Conservation (phyloP, 1,140 invertebrate species). For the Steinernema feltiae region DNA sequence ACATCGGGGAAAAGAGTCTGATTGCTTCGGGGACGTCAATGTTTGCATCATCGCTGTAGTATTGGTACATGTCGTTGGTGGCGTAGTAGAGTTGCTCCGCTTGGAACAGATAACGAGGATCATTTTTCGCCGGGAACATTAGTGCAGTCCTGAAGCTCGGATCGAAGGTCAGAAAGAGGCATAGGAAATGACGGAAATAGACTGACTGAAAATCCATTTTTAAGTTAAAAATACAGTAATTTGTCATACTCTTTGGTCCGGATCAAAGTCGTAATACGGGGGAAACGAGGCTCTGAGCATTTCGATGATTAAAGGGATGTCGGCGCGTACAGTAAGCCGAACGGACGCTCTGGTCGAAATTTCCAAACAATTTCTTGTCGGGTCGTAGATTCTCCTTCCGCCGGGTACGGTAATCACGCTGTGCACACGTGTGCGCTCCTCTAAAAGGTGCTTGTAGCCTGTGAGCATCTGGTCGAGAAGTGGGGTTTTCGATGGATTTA, state of each 20-base stretch:
- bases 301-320: neutral
- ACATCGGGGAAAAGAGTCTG: conserved; percentile 3
- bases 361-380: neutral
- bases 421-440: neutral
- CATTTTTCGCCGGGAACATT: neutral
- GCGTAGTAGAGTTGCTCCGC: neutral
- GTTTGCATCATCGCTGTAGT: neutral
- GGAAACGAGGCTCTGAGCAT: neutral
- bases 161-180: neutral
- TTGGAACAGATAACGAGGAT: neutral
- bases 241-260: neutral
- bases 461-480: neutral
- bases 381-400: neutral
- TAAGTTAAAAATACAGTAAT: neutral
- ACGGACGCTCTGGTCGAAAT: neutral
- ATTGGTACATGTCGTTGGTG: neutral
- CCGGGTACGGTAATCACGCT: neutral
- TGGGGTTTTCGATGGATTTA: neutral
- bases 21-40: neutral
- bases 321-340: neutral
- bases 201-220: neutral
- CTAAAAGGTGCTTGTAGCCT: neutral
- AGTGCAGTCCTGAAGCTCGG: neutral
- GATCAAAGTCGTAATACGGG: neutral
- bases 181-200: neutral